A percentile compares a stretch with the other conserved stretches of the same genome.
These are phyloP conservation scores for Drosophila macrospina DNA, from an alignment of 2,888 invertebrate species.

Conservation along the genomic window DNA sequence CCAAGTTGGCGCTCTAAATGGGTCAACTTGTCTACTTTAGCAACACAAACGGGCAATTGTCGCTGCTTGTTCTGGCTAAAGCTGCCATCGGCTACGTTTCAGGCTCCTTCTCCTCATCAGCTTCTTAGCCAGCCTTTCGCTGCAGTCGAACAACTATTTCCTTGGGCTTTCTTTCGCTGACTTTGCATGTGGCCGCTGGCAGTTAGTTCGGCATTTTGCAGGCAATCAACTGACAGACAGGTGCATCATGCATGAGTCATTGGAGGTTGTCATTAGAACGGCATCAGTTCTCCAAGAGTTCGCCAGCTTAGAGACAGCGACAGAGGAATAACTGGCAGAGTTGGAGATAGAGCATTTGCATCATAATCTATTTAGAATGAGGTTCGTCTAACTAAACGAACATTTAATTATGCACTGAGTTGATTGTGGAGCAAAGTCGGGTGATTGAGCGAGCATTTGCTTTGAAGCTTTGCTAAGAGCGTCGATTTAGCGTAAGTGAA, in stretches of 20 bases:
- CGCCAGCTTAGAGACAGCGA: neutral
- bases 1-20: slow-evolving; percentile 58
- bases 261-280: slow-evolving; percentile 39
- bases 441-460: neutral
- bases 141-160: slow-evolving; percentile 29
- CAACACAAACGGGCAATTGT: slow-evolving; percentile 72
- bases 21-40: slow-evolving; percentile 75
- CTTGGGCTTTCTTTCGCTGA: slow-evolving; percentile 35
- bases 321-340: neutral
- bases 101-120: neutral
- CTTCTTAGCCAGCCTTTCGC: slow-evolving; percentile 22
- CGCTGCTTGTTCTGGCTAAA: slow-evolving; percentile 43
- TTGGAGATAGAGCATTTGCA: slow-evolving; percentile 2
- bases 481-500: too few relatives aligned
- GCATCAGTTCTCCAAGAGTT: slow-evolving; percentile 26
- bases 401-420: slow-evolving; percentile 58
- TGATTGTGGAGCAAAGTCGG: neutral
- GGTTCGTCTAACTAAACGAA: slow-evolving; percentile 47
- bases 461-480: neutral
- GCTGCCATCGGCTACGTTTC: too few relatives aligned
- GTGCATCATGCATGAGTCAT: slow-evolving; percentile 38
- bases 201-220: slow-evolving; percentile 20
- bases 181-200: slow-evolving; percentile 59
- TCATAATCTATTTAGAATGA: slow-evolving; percentile 43
- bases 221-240: slow-evolving; percentile 39